Evolutionary conservation across 2,888 invertebrate genomes (phyloP).

Genomic region (Megastigmus dorsalis): DNA sequence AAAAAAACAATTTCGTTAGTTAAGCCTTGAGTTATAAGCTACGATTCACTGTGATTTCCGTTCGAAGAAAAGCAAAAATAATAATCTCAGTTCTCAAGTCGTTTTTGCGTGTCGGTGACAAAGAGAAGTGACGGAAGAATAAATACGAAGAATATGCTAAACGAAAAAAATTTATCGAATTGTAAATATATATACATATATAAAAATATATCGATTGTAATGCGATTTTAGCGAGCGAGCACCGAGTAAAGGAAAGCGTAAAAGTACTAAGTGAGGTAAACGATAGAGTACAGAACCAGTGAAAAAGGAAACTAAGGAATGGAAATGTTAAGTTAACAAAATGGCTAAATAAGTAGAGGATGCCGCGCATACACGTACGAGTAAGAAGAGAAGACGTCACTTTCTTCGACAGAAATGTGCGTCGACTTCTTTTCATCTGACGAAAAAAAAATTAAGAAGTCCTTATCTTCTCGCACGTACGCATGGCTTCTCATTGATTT

Average conservation of each 20-base stretch:
- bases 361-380: neutral
- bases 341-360: neutral
- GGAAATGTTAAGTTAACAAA: neutral
- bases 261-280: neutral
- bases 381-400: neutral
- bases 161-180: conserved; percentile 37
- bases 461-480: conserved; percentile 9
- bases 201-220: conserved; percentile 39
- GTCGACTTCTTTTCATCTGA: neutral
- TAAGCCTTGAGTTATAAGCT: conserved; percentile 46
- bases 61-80: conserved; percentile 33
- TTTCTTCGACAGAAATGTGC: neutral
- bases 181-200: conserved; percentile 42
- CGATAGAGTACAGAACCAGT: neutral
- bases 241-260: neutral
- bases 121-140: neutral
- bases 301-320: conserved; percentile 1
- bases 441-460: neutral
- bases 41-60: conserved; percentile 53
- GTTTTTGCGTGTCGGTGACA: conserved; percentile 52
- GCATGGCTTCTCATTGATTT: neutral
- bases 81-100: conserved; percentile 38
- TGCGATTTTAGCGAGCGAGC: conserved; percentile 11
- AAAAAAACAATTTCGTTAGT: conserved; percentile 25
- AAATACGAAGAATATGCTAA: neutral